Conservation (phyloP, 2,113 vertebrate species). For the Anguilla japonica region DNA sequence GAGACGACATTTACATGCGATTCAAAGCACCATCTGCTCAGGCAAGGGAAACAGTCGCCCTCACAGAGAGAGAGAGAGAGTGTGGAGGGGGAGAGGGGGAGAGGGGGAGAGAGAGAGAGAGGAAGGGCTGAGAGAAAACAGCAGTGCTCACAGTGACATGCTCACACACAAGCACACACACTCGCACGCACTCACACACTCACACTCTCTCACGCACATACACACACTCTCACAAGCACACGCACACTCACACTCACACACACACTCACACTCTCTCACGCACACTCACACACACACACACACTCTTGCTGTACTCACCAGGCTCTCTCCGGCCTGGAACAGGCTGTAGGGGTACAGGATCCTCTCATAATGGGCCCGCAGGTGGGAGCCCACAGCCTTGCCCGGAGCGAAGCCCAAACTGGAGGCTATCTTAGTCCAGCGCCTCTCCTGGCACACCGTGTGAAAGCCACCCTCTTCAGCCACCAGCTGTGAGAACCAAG, state of each 20-base stretch:
- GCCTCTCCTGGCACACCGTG: conserved; percentile 89
- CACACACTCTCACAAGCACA: no score
- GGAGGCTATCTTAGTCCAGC: conserved; percentile 93
- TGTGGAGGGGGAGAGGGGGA: not conserved
- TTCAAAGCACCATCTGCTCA: conserved; percentile 28
- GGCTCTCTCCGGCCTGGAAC: conserved; percentile 87
- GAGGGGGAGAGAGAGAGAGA: not conserved
- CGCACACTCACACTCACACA: no score
- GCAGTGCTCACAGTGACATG: not conserved
- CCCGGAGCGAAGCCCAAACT: conserved; percentile 96
- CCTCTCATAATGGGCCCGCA: conserved; percentile 91
- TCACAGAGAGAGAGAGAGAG: not conserved
- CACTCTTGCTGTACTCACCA: conserved; percentile 68
- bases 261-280: no score
- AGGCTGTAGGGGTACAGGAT: conserved; percentile 94
- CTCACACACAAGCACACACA: no score
- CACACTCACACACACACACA: no score
- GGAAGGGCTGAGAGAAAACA: not conserved
- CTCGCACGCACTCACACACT: no score
- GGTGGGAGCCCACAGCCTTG: conserved; percentile 93
- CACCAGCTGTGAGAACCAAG: conserved; percentile 81
- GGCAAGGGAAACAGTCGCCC: not conserved
- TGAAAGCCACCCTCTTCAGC: conserved; percentile 95
- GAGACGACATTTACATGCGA: conserved; percentile 5
- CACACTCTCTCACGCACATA: no score